Percentiles rank a stretch among this genome's conserved stretches.
Evolutionary conservation across 1,140 invertebrate genomes (phyloP).

Genomic region (Drosophila kanapiae): DNA sequence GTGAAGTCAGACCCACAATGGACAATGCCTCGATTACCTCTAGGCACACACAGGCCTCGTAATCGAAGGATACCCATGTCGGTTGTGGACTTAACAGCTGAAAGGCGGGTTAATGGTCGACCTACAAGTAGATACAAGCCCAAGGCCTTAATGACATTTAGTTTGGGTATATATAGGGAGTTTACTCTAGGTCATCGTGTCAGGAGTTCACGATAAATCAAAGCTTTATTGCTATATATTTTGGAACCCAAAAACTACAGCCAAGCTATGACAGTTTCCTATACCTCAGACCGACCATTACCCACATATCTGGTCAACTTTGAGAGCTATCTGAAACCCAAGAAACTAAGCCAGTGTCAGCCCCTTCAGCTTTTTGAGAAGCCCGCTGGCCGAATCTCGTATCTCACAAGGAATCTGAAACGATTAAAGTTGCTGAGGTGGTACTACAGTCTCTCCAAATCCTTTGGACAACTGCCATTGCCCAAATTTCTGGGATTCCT

Average conservation of each 20-base stretch:
- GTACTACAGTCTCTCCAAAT: slow-evolving; percentile 18
- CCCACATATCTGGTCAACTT: slow-evolving; percentile 59
- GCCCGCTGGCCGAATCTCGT: not conserved
- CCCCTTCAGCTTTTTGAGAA: slow-evolving; percentile 49
- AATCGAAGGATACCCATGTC: not conserved
- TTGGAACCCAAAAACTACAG: no score
- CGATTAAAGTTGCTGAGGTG: slow-evolving; percentile 46
- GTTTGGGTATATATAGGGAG: slow-evolving; percentile 20
- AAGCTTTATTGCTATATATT: not conserved
- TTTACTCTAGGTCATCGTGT: not conserved
- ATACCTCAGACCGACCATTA: not conserved
- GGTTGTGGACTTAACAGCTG: slow-evolving; percentile 10
- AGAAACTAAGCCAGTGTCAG: slow-evolving; percentile 19
- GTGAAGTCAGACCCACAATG: slow-evolving; percentile 31
- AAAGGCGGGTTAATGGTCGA: slow-evolving; percentile 9
- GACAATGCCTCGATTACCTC: slow-evolving; percentile 41
- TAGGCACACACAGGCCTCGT: slow-evolving; percentile 17
- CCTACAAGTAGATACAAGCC: not conserved
- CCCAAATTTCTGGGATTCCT: slow-evolving; percentile 65
- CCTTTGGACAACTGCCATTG: slow-evolving; percentile 38
- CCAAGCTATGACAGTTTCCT: slow-evolving; percentile 1
- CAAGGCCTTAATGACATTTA: slow-evolving; percentile 1
- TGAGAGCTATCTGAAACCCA: slow-evolving; percentile 66
- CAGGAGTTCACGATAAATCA: not conserved
- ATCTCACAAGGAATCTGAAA: slow-evolving; percentile 6